phyloP scores from a whole-genome alignment of 2,888 invertebrate genomes.

The Unio delphinus region DNA sequence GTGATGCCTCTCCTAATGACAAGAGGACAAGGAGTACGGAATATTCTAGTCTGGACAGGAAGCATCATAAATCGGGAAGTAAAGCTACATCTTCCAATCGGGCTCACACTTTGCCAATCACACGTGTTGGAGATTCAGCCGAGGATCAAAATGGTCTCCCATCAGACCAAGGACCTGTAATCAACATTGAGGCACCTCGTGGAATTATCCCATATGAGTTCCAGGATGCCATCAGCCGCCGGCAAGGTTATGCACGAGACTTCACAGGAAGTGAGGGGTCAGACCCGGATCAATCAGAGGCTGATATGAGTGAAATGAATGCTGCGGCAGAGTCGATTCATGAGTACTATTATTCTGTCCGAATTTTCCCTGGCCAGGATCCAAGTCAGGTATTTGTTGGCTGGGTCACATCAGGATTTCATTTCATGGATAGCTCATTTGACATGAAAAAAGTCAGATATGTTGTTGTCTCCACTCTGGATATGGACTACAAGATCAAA shows the following conservation, averaged over 20 bases:
- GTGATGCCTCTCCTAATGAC: slow-evolving; percentile 60
- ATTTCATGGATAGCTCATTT: slow-evolving; percentile 65
- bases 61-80: slow-evolving; percentile 26
- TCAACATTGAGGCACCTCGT: slow-evolving; percentile 50
- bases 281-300: slow-evolving; percentile 62
- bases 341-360: slow-evolving; percentile 93
- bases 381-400: slow-evolving; percentile 96
- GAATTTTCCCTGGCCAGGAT: slow-evolving; percentile 94
- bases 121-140: slow-evolving; percentile 36
- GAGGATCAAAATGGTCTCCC: slow-evolving; percentile 29
- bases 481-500: slow-evolving; percentile 79
- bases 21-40: slow-evolving; percentile 55
- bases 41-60: slow-evolving; percentile 57
- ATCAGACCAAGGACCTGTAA: slow-evolving; percentile 32
- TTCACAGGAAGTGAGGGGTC: slow-evolving; percentile 54
- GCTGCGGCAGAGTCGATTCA: slow-evolving; percentile 79
- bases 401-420: slow-evolving; percentile 98
- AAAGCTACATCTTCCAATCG: slow-evolving; percentile 32
- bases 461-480: slow-evolving; percentile 65
- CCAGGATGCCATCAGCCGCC: slow-evolving; percentile 57
- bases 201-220: slow-evolving; percentile 64
- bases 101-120: slow-evolving; percentile 37
- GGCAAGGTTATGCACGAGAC: slow-evolving; percentile 35
- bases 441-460: slow-evolving; percentile 68
- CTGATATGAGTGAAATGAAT: slow-evolving; percentile 64